A percentile compares a stretch with the other conserved stretches of the same genome.
These are phyloP conservation scores for Pectinophora gossypiella DNA, from an alignment of 1,140 invertebrate genomes.

Conservation along the genomic window DNA sequence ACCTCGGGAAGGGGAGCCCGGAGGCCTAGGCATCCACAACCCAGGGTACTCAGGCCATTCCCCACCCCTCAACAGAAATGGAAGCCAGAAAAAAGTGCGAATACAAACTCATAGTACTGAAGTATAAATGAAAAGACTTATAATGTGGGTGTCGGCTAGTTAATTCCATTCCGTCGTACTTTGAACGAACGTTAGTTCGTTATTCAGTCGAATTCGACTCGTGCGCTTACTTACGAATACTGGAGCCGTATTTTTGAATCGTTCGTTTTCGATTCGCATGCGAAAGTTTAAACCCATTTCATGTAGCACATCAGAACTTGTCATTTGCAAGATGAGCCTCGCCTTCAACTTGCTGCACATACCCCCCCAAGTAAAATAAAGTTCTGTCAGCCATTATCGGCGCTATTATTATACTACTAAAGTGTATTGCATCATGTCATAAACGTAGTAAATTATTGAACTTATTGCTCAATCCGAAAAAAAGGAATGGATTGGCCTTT, in stretches of 20 bases:
- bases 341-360: too few species aligned
- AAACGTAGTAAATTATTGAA: too few species aligned
- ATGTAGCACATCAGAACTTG: not conserved
- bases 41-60: constrained; percentile 88
- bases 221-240: not conserved
- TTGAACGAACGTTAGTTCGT: not conserved
- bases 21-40: constrained; percentile 88
- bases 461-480: too few species aligned
- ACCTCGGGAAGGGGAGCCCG: constrained; percentile 69
- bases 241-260: too few species aligned
- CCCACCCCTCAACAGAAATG: constrained; percentile 86
- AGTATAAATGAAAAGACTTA: constrained; percentile 73
- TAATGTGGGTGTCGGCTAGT: not conserved
- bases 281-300: not conserved
- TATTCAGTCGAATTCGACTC: not conserved
- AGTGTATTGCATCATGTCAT: too few species aligned
- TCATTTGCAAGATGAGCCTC: too few species aligned
- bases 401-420: too few species aligned
- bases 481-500: too few species aligned
- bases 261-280: too few species aligned
- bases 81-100: constrained; percentile 90
- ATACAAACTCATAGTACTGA: constrained; percentile 93
- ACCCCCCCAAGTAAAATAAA: too few species aligned
- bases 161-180: not conserved
- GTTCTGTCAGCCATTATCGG: too few species aligned